These are phyloP conservation scores for Furnarius figulus DNA, from an alignment of 2,113 vertebrate genomes.

Conservation along the genomic window DNA sequence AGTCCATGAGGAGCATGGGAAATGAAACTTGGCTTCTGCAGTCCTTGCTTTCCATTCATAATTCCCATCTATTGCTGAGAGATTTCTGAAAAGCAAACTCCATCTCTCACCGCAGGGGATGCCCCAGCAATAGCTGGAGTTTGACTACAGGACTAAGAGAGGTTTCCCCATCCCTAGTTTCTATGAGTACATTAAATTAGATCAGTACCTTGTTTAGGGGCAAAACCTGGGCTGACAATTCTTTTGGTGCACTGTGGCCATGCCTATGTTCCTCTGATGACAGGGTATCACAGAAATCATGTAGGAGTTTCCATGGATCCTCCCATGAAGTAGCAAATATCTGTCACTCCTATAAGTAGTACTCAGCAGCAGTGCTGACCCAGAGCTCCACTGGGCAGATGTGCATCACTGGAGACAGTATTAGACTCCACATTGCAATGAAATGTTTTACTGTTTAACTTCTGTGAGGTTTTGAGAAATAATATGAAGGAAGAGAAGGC, in stretches of 20 bases:
- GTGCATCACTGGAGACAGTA: neutral
- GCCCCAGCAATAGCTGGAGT: neutral
- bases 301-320: neutral
- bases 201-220: neutral
- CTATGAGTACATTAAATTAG: neutral
- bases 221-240: neutral
- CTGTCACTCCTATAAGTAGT: neutral
- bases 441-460: neutral
- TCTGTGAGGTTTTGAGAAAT: neutral
- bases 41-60: neutral
- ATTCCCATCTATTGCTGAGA: neutral
- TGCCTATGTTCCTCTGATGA: neutral
- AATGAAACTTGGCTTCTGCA: neutral
- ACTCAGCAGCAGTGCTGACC: neutral
- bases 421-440: neutral
- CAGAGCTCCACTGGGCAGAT: neutral
- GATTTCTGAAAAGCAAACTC: neutral
- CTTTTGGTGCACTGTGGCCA: neutral
- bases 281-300: neutral
- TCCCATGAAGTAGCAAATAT: neutral
- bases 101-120: neutral
- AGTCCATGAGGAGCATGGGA: rapidly evolving
- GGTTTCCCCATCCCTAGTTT: neutral
- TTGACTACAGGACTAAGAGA: neutral
- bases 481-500: neutral